A percentile compares a stretch with the other conserved stretches of the same genome.
phyloP scores from a whole-genome alignment of 2,113 vertebrate species.

The Gnathonemus echidnorhynchus region DNA sequence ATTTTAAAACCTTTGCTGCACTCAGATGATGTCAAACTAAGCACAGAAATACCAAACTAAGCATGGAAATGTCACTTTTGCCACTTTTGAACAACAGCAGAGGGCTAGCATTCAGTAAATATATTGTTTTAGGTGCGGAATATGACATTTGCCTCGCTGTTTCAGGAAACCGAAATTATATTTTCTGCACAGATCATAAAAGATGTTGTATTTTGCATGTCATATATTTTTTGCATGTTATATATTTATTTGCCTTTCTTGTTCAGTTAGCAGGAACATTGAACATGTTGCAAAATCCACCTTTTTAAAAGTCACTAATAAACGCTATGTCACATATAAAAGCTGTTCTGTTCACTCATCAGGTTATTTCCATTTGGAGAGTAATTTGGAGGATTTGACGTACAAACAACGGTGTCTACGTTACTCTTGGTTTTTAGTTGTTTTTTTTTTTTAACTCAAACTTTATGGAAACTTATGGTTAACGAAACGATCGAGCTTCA shows the following conservation, averaged over 20 bases:
- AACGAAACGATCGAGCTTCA: neutral
- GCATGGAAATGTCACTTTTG: neutral
- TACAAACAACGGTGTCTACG: neutral
- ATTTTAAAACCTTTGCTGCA: neutral
- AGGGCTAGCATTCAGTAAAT: neutral
- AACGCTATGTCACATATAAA: neutral
- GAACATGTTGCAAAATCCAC: neutral
- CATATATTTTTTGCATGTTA: neutral
- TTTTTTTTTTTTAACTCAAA: neutral
- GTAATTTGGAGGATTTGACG: neutral
- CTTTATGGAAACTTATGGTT: neutral
- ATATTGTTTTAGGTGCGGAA: neutral
- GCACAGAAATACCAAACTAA: neutral
- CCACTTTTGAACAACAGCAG: neutral
- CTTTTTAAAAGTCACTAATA: neutral
- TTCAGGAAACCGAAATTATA: neutral
- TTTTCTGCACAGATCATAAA: neutral
- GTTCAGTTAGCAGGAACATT: neutral
- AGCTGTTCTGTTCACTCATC: neutral
- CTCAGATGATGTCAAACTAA: neutral
- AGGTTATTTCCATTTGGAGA: neutral
- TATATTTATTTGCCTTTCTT: neutral
- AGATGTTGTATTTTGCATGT: neutral
- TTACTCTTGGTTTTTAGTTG: neutral
- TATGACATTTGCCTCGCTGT: neutral